Base-by-base conservation (phyloP, 2,797 vertebrate species). In the Falco cherrug region DNA sequence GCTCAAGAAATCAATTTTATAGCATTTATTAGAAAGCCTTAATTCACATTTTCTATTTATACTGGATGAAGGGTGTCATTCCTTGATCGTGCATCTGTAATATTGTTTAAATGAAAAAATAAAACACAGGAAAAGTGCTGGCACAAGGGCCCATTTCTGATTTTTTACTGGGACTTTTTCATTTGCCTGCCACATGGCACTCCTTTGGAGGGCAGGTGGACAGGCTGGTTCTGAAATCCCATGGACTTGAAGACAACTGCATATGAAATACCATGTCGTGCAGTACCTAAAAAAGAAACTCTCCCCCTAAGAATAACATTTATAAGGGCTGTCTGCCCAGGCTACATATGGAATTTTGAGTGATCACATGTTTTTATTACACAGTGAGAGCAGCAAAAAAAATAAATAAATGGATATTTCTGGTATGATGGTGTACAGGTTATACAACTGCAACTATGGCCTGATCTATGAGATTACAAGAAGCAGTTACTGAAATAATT, bases 1-100 rank as follows among this genome's bases (percentile, higher is more conserved):
- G 68, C 82, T 83, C 33, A 89, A 88, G 57, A 93, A 94, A 93
- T 87, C 73, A 2, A 78, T 96, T 96, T 95, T 68, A 61, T 68
- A 80, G 53, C 43, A 80, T 90, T 87, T 95, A 85, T 92, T 91
- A 89, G 82, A 95, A 95, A 95, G 45, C 33, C 57, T 83, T 57
- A 65, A 87, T 74, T 84, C 57, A 75, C 43, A 4, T 82, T 69
- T 73, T 73, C 79, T 94, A 39, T 84, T 90, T 91, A 69, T 31
- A 84, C 8, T 37, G 87, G 87, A 59, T 56, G 65, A 91, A 83
- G 33, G 24, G 22, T 35, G 65, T 81, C 17, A 41, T 74, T 91
- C 28, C 47, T 86, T 91, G 47, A 73, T n/a, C 71, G 5, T 6
- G 5, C n/a, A 48, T 69, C 57, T 60, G 39, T 78, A 93, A 61